Conservation (phyloP, 2,797 vertebrate genomes). For the Semaprochilodus insignis region DNA sequence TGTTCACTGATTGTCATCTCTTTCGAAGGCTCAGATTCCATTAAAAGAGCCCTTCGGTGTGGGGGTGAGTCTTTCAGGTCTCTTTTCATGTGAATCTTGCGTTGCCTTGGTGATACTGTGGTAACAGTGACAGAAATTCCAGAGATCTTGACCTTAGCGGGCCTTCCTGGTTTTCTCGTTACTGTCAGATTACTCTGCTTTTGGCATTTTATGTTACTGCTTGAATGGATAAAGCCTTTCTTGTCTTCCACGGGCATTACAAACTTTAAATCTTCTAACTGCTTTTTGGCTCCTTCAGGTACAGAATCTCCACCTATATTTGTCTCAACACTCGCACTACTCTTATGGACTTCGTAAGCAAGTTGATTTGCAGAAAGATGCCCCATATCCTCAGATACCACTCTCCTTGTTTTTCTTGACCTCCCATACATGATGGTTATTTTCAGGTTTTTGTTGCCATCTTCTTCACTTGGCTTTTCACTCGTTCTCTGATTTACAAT, state of each 20-base stretch:
- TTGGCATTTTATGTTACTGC: constrained; percentile 81
- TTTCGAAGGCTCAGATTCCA: constrained; percentile 71
- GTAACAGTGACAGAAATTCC: constrained; percentile 93
- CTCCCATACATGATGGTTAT: constrained; percentile 93
- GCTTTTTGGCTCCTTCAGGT: constrained; percentile 62
- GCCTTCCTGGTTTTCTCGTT: constrained; percentile 90
- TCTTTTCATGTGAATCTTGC: constrained; percentile 87
- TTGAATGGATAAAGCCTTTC: constrained; percentile 74
- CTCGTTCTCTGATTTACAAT: constrained; percentile 62
- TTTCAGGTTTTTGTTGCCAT: constrained; percentile 88
- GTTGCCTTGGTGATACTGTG: constrained; percentile 88
- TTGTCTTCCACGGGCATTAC: constrained; percentile 83
- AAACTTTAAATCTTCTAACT: constrained; percentile 74
- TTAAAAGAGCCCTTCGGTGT: constrained; percentile 46
- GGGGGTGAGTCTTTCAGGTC: constrained; percentile 68
- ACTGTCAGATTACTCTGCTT: constrained; percentile 78
- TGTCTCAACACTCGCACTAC: constrained; percentile 62
- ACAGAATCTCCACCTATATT: constrained; percentile 57
- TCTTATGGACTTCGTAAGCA: constrained; percentile 65
- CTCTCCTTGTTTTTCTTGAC: constrained; percentile 89
- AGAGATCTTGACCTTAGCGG: constrained; percentile 94
- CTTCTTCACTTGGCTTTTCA: constrained; percentile 58
- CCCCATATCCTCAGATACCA: constrained; percentile 86
- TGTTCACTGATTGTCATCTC: constrained; percentile 70
- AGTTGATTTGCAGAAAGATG: constrained; percentile 72